Base-by-base conservation (phyloP, 2,888 invertebrate genomes). In the Philereme vetulata region DNA sequence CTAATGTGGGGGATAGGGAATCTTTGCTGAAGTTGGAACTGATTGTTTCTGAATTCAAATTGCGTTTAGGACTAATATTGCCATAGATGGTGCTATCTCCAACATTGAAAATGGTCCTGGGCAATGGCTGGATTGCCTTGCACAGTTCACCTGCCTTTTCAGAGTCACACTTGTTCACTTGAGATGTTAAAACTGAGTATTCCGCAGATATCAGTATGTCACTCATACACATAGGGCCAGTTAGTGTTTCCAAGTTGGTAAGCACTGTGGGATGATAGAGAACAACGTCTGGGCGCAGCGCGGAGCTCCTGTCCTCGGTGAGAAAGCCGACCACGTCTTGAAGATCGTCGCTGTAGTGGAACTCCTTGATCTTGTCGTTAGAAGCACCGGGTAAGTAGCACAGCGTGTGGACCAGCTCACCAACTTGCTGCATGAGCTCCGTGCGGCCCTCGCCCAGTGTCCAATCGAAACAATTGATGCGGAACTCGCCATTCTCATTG, bases 181-280 rank as follows among this genome's bases (percentile, higher is more conserved):
- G 77, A 36, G 85, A 86, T 60, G 67, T 67, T 35, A 60, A 60
- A 42, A 70, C 64, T 44, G 72, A 63, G 36, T 75, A 74, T 43
- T 79, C 74, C 9, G 62, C 65, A 50, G 82, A 71, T 42, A 85
- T 66, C 52, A 91, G 72, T 56, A 90, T 82, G 35, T 89, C 81
- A 67, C 70, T 70, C 9, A 85, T 71, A 60, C 68, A 66, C 66
- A 74, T 81, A 1, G 81, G 78, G 38, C 67, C 72, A 0, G 70
- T 66, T 35, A 76, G 71, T 2, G 73, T 68, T 68, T 88, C 89
- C n/a, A 88, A 71, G 69, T 92, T 88, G 42, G 88, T 77, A 32
- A 92, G 84, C 8, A 93, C 87, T 9, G 92, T 91, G 5, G 93
- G 93, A 65, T 93, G 93, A 66, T 89, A 88, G 10, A 93, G 77